phyloP scores from a whole-genome alignment of 2,797 vertebrate genomes.

The Dermochelys coriacea region DNA sequence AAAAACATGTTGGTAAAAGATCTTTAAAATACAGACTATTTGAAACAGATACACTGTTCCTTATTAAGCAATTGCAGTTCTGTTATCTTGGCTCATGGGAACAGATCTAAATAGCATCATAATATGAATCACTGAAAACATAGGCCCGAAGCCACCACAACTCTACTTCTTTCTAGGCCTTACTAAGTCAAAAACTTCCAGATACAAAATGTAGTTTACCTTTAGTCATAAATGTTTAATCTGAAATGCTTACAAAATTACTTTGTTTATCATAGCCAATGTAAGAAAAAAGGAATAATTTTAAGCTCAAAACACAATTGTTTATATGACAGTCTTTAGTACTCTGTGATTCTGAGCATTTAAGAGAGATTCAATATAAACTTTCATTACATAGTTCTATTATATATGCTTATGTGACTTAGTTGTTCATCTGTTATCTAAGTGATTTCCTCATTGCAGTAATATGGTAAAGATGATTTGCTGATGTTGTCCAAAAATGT shows the following conservation, averaged over 20 bases:
- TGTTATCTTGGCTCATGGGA: constrained; percentile 64
- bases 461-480: constrained; percentile 67
- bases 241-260: constrained; percentile 77
- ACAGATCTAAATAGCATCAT: constrained; percentile 58
- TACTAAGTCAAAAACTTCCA: constrained; percentile 61
- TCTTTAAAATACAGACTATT: constrained; percentile 49
- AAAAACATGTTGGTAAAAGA: constrained; percentile 51
- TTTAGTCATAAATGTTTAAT: constrained; percentile 80
- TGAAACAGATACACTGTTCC: constrained; percentile 62
- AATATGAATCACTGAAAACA: constrained; percentile 65
- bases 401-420: constrained; percentile 68
- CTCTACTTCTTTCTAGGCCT: constrained; percentile 39
- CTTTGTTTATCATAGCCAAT: constrained; percentile 80
- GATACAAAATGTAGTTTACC: constrained; percentile 74
- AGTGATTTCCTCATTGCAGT: constrained; percentile 70
- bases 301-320: constrained; percentile 79
- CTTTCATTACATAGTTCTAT: constrained; percentile 75
- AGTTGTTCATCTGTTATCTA: constrained; percentile 75
- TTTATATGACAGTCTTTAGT: constrained; percentile 80
- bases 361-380: constrained; percentile 77
- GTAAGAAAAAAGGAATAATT: constrained; percentile 72
- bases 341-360: constrained; percentile 76
- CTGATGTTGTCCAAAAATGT: constrained; percentile 67
- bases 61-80: constrained; percentile 63
- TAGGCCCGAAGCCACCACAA: constrained; percentile 67